Evolutionary conservation across 2,797 vertebrate genomes (phyloP), one percentile per base, ranked within the genome.

Genomic region (Bryconaethiops microstoma): DNA sequence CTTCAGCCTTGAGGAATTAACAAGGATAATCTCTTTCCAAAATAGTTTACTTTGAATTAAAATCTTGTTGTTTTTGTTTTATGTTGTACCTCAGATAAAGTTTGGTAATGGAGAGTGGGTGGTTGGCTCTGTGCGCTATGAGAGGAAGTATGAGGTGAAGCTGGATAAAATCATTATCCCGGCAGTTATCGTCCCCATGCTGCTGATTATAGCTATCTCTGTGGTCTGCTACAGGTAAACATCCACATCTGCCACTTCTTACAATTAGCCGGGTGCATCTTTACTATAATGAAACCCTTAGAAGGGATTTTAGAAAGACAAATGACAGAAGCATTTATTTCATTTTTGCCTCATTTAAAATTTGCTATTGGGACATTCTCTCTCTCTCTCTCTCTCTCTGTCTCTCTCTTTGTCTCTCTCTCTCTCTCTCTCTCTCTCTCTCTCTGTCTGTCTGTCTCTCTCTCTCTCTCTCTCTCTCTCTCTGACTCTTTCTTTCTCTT

Each of bases 181-280:
- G 0, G 92, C 95, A 0, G 96, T 99, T n/a, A 88, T 99, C 12
- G 86, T 97, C 59, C 98, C 97, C n/a, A 99, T 99, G 98, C 84
- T 97, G 83, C 87, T 92, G 54, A 95, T 98, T 90, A 97, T 99
- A 0, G 88, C 85, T 0, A 90, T 96, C 80, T 97, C 97, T 0
- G 86, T 97, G 80, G 96, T 96, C 91, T 99, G 96, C 92, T 99
- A 99, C 94, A 96, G 85, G 87, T 88, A 62, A 69, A 79, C 55
- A 9, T 68, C 4, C 82, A 69, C 73, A 0, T 83, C 86, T 85
- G 42, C 55, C 83, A 57, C 82, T 7, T 19, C 16, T 48, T 50
- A 39, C 2, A 25, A 5, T 14, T 40, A 39, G 42, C 39, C 29
- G 39, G 63, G 17, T 23, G 4, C 21, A 19, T 4, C 12, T 19